These are phyloP conservation scores for Tenebrosternarchus preto DNA, from an alignment of 2,113 vertebrate species.

Conservation along the genomic window DNA sequence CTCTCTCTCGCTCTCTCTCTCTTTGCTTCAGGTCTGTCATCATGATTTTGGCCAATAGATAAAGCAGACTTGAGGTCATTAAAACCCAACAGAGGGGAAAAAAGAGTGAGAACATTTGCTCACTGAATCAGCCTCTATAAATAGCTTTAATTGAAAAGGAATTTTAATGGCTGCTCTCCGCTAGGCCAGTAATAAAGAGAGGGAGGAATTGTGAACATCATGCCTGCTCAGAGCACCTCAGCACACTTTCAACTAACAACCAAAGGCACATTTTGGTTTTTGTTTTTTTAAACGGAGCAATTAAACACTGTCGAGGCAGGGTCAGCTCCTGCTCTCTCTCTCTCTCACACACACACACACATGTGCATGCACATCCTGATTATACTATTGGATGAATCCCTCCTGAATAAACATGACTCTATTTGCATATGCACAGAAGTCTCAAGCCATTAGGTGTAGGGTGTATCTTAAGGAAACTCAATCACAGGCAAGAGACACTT, in stretches of 20 bases:
- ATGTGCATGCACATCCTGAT: background rate
- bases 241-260: slow-evolving; percentile 55
- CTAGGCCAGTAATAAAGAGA: slow-evolving; percentile 46
- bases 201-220: slow-evolving; percentile 29
- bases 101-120: slow-evolving; percentile 54
- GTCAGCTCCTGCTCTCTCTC: slow-evolving; percentile 17
- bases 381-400: slow-evolving; percentile 1
- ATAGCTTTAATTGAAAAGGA: slow-evolving; percentile 61
- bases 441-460: background rate
- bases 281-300: slow-evolving; percentile 41
- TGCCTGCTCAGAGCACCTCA: slow-evolving; percentile 51
- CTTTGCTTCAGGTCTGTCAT: background rate
- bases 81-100: slow-evolving; percentile 50
- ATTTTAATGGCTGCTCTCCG: slow-evolving; percentile 57
- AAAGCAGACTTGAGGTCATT: slow-evolving; percentile 50
- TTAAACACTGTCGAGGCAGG: slow-evolving; percentile 42
- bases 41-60: slow-evolving; percentile 29
- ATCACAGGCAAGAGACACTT: slow-evolving; percentile 1
- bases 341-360: background rate
- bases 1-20: background rate
- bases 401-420: slow-evolving; percentile 8
- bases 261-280: slow-evolving; percentile 35
- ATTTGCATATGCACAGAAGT: background rate
- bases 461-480: background rate
- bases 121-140: slow-evolving; percentile 56